Evolutionary conservation across 2,888 invertebrate species (phyloP).

Genomic region (Anodontia alba): DNA sequence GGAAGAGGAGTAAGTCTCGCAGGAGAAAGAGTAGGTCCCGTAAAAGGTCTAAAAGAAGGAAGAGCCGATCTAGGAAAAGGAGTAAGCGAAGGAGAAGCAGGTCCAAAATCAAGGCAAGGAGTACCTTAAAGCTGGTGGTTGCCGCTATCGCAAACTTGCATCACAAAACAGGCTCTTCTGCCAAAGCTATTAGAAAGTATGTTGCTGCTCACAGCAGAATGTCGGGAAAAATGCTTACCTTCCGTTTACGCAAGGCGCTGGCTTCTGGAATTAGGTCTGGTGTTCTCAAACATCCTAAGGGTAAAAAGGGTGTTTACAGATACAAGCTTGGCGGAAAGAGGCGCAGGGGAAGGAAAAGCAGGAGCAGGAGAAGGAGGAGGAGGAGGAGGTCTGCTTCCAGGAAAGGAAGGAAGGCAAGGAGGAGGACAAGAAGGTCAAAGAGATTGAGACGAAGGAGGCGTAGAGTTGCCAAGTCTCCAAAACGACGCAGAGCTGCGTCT

Average conservation of each 20-base stretch:
- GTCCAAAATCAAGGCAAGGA: background rate
- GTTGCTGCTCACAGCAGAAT: conserved; percentile 53
- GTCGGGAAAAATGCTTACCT: conserved; percentile 42
- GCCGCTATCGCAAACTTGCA: conserved; percentile 41
- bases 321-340: conserved; percentile 8
- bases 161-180: conserved; percentile 45
- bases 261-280: conserved; percentile 33
- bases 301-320: background rate
- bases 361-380: conserved; percentile 14
- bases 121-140: conserved; percentile 16
- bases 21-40: conserved; percentile 25
- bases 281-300: conserved; percentile 16
- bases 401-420: conserved; percentile 22
- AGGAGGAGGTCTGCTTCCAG: conserved; percentile 29
- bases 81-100: background rate
- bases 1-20: conserved; percentile 45
- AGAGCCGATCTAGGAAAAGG: conserved; percentile 20
- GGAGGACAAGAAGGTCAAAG: conserved; percentile 23
- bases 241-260: conserved; percentile 40
- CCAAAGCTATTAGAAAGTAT: conserved; percentile 53
- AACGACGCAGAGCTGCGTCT: conserved; percentile 4
- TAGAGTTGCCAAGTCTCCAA: background rate
- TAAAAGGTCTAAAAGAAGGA: conserved; percentile 31
- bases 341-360: background rate
- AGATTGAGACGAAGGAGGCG: conserved; percentile 27